Base-by-base conservation (phyloP, 1,140 invertebrate species). In the Kradibia gibbosae region DNA sequence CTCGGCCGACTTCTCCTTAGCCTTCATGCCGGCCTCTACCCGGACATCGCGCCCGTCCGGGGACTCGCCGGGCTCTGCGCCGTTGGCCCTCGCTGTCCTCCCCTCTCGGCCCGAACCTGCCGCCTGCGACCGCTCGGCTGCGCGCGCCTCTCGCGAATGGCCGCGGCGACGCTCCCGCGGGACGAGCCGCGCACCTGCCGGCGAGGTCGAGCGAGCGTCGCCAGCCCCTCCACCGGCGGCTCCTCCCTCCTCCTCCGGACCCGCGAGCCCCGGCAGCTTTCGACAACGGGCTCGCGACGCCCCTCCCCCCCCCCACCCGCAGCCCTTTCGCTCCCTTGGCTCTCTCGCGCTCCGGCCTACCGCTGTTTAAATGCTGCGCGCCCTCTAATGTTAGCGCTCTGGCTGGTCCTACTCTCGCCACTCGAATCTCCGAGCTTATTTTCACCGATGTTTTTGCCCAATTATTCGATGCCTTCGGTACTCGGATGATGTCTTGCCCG, bases 141-240 rank as follows among this genome's bases (percentile, higher is more conserved):
- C 42, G 20, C 45, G 76, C 45, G 76, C 42, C 39, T 53, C 15
- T 67, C 57, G 76, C 76, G 60, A 67, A 67, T 67, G 60, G 17
- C 20, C 42, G 17, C 11, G 22, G n/a, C 1, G 34, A 60, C 31
- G 36, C 74, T 8, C n/a, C 28, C 17, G 0, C 62, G 42, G 17
- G n/a, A n/a, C n/a, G n/a, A n/a, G n/a, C n/a, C n/a, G n/a, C n/a
- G n/a, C 13, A 5, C 42, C 42, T 60, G 22, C 74, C 39, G 74
- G 31, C 36, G n/a, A 34, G 7, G 7, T 45, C 13, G 7, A 8
- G 76, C 76, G 60, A 67, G 53, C 53, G 60, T 20, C 20, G 28
- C 8, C 11, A 22, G n/a, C 1, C 20, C 39, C 31, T 22, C 74
- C 2, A 10, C 28, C 17, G 0, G 45, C 25, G 17, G 45, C 45